phyloP scores from a whole-genome alignment of 2,888 invertebrate genomes.

The Caradrina kadenii region DNA sequence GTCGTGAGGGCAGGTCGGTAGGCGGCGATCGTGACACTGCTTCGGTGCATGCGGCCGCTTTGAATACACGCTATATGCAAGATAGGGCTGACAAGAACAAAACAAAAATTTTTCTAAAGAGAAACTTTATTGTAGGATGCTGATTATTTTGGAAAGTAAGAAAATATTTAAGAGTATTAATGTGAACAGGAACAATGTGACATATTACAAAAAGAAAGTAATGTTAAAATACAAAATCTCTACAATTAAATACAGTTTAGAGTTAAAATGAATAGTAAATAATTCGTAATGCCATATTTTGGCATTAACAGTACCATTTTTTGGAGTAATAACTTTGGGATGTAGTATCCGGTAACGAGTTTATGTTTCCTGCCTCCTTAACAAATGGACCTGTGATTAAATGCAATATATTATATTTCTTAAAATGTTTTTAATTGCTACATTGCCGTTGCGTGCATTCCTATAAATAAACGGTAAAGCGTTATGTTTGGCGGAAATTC shows the following conservation, averaged over 20 bases:
- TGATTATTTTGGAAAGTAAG: neutral
- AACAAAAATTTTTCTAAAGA: neutral
- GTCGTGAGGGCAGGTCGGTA: slow-evolving; percentile 59
- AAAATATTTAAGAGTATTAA: neutral
- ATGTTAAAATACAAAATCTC: neutral
- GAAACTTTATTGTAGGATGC: neutral
- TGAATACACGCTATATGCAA: slow-evolving; percentile 36
- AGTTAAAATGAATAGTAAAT: slow-evolving; percentile 22
- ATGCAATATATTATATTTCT: slow-evolving; percentile 42
- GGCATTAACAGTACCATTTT: slow-evolving; percentile 45
- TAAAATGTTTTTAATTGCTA: slow-evolving; percentile 22
- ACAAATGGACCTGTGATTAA: slow-evolving; percentile 40
- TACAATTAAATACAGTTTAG: neutral
- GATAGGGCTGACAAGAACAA: slow-evolving; percentile 49
- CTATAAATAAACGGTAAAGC: neutral
- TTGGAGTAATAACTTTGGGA: slow-evolving; percentile 43
- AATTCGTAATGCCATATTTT: slow-evolving; percentile 56
- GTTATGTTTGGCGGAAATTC: slow-evolving; percentile 29
- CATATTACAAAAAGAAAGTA: neutral
- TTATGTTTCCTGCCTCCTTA: slow-evolving; percentile 50
- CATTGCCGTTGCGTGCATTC: slow-evolving; percentile 22
- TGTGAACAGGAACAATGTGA: neutral
- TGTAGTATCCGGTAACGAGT: slow-evolving; percentile 32
- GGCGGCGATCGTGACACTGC: slow-evolving; percentile 61
- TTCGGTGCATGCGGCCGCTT: slow-evolving; percentile 54